Percentiles rank a stretch among this genome's conserved stretches.
Conservation (phyloP, 2,797 vertebrate genomes). For the Leuciscus waleckii region DNA sequence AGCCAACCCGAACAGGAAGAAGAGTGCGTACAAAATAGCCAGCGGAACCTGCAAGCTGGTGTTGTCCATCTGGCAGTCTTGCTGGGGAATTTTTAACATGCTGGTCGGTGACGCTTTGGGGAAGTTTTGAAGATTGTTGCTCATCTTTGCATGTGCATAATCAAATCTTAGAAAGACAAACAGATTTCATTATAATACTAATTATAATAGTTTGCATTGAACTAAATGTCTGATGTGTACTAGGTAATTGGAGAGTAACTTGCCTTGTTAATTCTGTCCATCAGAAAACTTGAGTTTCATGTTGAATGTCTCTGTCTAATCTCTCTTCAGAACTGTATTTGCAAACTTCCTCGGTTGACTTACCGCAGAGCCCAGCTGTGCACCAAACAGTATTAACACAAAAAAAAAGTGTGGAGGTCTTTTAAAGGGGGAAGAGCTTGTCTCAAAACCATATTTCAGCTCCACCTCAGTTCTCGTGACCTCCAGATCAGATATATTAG, state of each 20-base stretch:
- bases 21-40: conserved; percentile 80
- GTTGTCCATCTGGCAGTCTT: conserved; percentile 71
- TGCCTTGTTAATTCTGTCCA: conserved; percentile 6
- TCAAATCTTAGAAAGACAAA: conserved; percentile 53
- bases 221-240: background rate
- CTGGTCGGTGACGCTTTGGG: background rate
- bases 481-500: background rate
- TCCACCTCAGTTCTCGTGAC: background rate
- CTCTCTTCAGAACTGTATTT: background rate
- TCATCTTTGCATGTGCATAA: background rate
- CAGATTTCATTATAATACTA: background rate
- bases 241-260: background rate
- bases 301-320: background rate
- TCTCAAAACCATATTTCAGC: background rate
- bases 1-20: conserved; percentile 85
- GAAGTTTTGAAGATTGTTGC: background rate
- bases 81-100: fast-evolving
- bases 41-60: conserved; percentile 72
- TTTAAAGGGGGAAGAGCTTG: background rate
- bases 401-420: background rate
- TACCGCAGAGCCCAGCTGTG: background rate
- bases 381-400: background rate
- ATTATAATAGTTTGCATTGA: background rate
- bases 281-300: background rate
- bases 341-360: background rate